A percentile compares a stretch with the other conserved stretches of the same genome.
Evolutionary conservation across 2,888 invertebrate species (phyloP).

Genomic region (Boloria euphrosyne): DNA sequence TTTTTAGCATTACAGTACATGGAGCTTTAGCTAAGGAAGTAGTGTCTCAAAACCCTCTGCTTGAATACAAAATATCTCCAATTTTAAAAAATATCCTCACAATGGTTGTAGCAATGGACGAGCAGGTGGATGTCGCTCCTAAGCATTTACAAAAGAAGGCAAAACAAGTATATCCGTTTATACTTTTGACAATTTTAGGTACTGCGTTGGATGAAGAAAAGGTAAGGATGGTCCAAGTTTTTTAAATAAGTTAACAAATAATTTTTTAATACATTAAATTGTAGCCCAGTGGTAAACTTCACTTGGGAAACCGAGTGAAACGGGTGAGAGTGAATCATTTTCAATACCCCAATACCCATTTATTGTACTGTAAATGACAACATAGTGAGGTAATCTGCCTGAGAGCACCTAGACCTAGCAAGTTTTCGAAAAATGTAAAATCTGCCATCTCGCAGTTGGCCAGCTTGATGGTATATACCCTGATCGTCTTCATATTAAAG

Average conservation of each 20-base stretch:
- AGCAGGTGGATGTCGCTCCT: slow-evolving; percentile 57
- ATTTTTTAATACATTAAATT: too few relatives aligned
- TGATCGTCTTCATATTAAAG: too few relatives aligned
- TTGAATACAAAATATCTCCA: slow-evolving; percentile 69
- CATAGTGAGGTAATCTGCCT: too few relatives aligned
- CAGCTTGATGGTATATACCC: too few relatives aligned
- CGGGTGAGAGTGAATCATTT: too few relatives aligned
- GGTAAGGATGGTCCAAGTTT: slow-evolving; percentile 50
- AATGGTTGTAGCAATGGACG: slow-evolving; percentile 58
- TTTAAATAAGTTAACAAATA: not conserved
- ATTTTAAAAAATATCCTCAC: slow-evolving; percentile 57
- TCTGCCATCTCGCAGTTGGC: too few relatives aligned
- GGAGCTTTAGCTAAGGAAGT: slow-evolving; percentile 75
- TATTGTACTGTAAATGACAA: too few relatives aligned
- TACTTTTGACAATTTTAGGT: slow-evolving; percentile 55
- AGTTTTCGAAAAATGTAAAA: too few relatives aligned
- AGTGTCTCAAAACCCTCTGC: slow-evolving; percentile 66
- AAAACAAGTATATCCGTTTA: slow-evolving; percentile 55
- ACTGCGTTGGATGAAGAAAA: slow-evolving; percentile 68
- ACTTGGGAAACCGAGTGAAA: too few relatives aligned
- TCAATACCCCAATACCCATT: too few relatives aligned
- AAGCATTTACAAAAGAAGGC: slow-evolving; percentile 47
- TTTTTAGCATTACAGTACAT: slow-evolving; percentile 69
- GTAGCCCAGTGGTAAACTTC: too few relatives aligned
- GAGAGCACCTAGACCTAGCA: too few relatives aligned